Percentiles rank a stretch among this genome's conserved stretches.
These are phyloP conservation scores for Lepidurus packardi DNA, from an alignment of 1,140 invertebrate genomes.

Conservation along the genomic window DNA sequence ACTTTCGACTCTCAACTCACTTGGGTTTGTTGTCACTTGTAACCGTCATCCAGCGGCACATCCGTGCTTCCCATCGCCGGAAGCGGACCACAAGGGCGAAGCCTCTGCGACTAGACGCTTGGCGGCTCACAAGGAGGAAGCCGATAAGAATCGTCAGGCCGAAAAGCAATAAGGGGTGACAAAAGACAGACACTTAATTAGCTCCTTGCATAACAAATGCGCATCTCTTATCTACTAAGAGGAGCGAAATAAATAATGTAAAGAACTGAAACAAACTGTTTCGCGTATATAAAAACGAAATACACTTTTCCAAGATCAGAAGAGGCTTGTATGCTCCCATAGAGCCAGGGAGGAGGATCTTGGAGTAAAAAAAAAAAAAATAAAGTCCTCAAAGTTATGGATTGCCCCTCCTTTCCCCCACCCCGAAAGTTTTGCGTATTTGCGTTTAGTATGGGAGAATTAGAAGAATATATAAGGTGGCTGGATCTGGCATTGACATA, in stretches of 20 bases:
- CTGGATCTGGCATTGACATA: background rate
- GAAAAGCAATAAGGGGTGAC: background rate
- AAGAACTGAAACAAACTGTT: background rate
- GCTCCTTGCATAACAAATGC: background rate
- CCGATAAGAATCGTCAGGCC: conserved; percentile 8
- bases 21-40: background rate
- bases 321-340: background rate
- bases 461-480: background rate
- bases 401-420: no score
- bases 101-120: background rate
- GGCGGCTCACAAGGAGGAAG: background rate
- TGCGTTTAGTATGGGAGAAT: background rate
- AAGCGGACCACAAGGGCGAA: conserved; percentile 14
- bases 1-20: background rate
- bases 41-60: no score
- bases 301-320: background rate
- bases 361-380: no score
- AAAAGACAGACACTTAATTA: background rate
- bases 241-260: background rate
- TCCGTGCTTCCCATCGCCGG: background rate
- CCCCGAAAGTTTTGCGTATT: background rate
- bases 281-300: no score
- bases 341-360: background rate
- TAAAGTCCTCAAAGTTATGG: no score
- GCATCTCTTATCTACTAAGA: background rate